phyloP scores from a whole-genome alignment of 2,888 invertebrate genomes.

The Coleophora deauratella region DNA sequence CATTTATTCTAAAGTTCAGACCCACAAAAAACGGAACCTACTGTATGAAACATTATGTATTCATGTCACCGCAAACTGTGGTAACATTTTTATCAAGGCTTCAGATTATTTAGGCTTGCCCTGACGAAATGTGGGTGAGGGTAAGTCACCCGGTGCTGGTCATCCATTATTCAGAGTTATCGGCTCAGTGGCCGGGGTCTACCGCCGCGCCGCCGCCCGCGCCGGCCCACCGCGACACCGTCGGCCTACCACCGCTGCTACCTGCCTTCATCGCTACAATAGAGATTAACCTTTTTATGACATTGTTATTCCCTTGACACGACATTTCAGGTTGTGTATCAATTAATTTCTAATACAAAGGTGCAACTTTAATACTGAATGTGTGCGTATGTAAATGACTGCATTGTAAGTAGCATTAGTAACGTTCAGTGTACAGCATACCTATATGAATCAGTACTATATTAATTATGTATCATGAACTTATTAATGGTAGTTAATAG shows the following conservation, averaged over 20 bases:
- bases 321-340: not conserved
- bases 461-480: too few species aligned
- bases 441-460: too few species aligned
- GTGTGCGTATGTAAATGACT: too few species aligned
- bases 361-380: too few species aligned
- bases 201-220: slow-evolving; percentile 14
- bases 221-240: slow-evolving; percentile 10
- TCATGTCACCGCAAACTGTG: slow-evolving; percentile 1
- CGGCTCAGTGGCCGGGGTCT: slow-evolving; percentile 12
- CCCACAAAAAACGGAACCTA: too few species aligned
- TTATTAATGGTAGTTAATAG: too few species aligned
- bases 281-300: slow-evolving; percentile 48
- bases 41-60: too few species aligned
- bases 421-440: too few species aligned
- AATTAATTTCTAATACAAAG: too few species aligned
- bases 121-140: slow-evolving; percentile 27
- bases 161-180: slow-evolving; percentile 52
- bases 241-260: slow-evolving; percentile 9
- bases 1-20: too few species aligned
- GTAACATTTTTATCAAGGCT: slow-evolving; percentile 5
- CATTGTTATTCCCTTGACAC: slow-evolving; percentile 25
- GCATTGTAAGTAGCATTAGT: too few species aligned
- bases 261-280: slow-evolving; percentile 40
- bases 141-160: slow-evolving; percentile 32
- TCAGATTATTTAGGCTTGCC: slow-evolving; percentile 13